These are phyloP conservation scores for Neodontobutis hainanensis DNA, from an alignment of 2,113 vertebrate genomes.

Conservation along the genomic window DNA sequence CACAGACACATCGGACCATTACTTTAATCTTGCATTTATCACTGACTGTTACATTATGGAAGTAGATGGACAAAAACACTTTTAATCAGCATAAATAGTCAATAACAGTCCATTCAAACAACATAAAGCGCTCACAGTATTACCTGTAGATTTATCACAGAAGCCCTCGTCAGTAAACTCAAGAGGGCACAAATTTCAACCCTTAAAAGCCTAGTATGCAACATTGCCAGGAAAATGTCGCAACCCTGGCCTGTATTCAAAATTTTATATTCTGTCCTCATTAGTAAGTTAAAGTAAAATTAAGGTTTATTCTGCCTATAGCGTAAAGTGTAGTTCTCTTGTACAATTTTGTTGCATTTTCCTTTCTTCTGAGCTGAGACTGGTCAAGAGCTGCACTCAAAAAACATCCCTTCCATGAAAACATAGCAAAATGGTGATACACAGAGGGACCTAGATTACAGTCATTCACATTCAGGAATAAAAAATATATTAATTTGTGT, in stretches of 20 bases:
- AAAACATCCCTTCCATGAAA: background rate
- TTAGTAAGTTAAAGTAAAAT: background rate
- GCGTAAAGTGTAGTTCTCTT: no score
- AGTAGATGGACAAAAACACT: slow-evolving; percentile 41
- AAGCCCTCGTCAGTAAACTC: slow-evolving; percentile 29
- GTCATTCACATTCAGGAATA: no score
- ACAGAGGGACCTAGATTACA: no score
- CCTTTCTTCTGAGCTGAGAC: no score
- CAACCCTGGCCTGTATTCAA: background rate
- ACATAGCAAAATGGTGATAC: background rate
- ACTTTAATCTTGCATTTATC: slow-evolving; percentile 60
- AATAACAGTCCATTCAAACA: slow-evolving; percentile 57
- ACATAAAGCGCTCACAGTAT: slow-evolving; percentile 56
- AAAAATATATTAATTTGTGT: no score
- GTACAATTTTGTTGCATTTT: no score
- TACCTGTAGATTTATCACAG: slow-evolving; percentile 31
- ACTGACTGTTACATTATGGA: slow-evolving; percentile 52
- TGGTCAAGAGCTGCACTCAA: background rate
- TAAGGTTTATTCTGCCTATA: no score
- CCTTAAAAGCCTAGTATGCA: background rate
- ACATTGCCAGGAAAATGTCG: background rate
- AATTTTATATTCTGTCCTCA: background rate
- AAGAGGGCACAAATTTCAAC: slow-evolving; percentile 25
- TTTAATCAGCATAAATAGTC: slow-evolving; percentile 57
- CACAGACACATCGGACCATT: slow-evolving; percentile 62